Base-by-base conservation (phyloP, 2,113 vertebrate species). In the Lamprologus tigripictilis region DNA sequence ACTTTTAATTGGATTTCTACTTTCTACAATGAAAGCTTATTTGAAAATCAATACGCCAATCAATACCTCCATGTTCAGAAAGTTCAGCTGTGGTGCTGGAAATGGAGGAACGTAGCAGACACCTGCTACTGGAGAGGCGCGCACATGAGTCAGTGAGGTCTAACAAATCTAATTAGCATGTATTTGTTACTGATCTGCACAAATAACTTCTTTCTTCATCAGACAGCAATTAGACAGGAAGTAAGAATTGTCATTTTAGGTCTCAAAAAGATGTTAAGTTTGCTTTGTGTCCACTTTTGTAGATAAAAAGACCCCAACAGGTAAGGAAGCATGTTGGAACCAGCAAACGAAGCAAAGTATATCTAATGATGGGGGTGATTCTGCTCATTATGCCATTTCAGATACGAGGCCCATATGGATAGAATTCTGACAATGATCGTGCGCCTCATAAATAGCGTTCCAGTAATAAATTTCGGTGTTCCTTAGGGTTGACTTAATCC, bases 1-100 rank as follows among this genome's bases (percentile, higher is more conserved):
- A 94, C 86, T 92, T 96, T 93, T 96, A 96, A 96, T 96, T 94
- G 96, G 96, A 96, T 96, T 96, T 94, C 88, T 92, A 93, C 94
- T 95, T 95, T 95, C 92, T 90, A 92, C 90, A 84, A 89, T 79
- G 90, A 89, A 90, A 90, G 88, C 92, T 92, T 80, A 90, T 92
- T 92, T 90, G 92, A 95, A 96, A 96, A 97, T 96, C 96, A 96
- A 96, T 97, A 88, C 49, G 42, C 82, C 86, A 96, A 96, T 96
- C 96, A 93, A 96, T 96, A 94, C 76, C 33, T 81, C 85, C 49
- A 11, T 80, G 80, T 92, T 68, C 85, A 40, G 78, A 58, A 95
- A 93, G 91, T 93, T 90, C 80, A 90, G 88, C 90, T 61, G 90
- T 28, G 23, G 61, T 61, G 80, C 76, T 61, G 42, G 2, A 89